A percentile compares a stretch with the other conserved stretches of the same genome.
These are phyloP conservation scores for Cynocephalus volans DNA, from an alignment of 2,113 vertebrate genomes.

Conservation along the genomic window DNA sequence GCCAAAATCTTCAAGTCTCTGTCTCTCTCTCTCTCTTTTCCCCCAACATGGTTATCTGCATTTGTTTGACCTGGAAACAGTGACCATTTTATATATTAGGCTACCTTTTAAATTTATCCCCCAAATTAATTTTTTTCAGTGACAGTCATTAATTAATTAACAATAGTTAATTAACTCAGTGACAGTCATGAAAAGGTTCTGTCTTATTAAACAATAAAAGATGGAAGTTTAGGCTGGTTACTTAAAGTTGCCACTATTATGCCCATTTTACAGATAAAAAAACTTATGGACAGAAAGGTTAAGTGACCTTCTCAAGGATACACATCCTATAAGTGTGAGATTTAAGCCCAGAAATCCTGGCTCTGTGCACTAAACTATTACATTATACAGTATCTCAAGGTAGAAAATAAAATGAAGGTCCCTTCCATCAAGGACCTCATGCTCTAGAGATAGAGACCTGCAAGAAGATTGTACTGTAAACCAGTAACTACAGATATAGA, in stretches of 20 bases:
- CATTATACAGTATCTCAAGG: not conserved
- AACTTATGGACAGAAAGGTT: not conserved
- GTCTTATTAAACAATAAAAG: slow-evolving; percentile 9
- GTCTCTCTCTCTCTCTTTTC: not conserved
- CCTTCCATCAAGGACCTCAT: not conserved
- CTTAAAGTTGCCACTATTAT: not conserved
- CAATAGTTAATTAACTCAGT: too few relatives aligned
- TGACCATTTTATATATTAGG: not conserved
- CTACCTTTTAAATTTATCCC: not conserved
- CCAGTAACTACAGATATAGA: not conserved
- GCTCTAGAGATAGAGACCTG: not conserved
- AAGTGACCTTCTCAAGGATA: not conserved
- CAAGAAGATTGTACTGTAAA: slow-evolving; percentile 13
- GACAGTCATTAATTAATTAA: too few relatives aligned
- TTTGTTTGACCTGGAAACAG: slow-evolving; percentile 38
- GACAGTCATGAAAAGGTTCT: not conserved
- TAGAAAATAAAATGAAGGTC: not conserved
- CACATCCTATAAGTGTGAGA: not conserved
- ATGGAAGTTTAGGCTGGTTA: not conserved
- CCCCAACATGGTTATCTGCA: not conserved
- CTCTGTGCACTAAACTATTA: not conserved
- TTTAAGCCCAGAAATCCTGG: slow-evolving; percentile 23
- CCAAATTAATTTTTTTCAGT: too few relatives aligned
- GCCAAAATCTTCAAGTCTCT: not conserved
- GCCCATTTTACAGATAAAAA: not conserved